Evolutionary conservation across 1,140 invertebrate species (phyloP), one percentile per base, ranked within the genome.

Genomic region (Halictus rubicundus): DNA sequence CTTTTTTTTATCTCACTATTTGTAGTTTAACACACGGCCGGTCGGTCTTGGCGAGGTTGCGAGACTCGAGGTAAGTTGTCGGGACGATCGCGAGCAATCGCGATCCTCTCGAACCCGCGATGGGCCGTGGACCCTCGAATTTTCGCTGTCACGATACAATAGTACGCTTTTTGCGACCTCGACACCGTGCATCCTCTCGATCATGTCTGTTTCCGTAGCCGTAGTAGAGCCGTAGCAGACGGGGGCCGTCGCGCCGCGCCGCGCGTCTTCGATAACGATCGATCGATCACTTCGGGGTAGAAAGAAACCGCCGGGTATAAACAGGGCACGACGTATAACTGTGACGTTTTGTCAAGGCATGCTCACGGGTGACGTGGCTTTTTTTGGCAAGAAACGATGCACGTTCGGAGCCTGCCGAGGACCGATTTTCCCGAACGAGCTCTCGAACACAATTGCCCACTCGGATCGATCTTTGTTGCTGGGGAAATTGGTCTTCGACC

Each of bases 1-100:
- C 68, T 91, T 87, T 84, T 88, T 86, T 89, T 88, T 89, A 72
- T 89, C 88, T 89, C 88, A 87, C 81, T 90, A 89, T 90, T 90
- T 91, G 85, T 91, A 90, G 89, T 91, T 88, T 83, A 90, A 90
- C 88, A 86, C 79, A 89, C 82, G 89, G 88, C 86, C 89, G 87
- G 65, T 88, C 86, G 88, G 82, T 83, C 85, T 78, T 83, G 84
- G 81, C 84, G 88, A 91, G 81, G 81, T 89, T 88, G 83, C 87
- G 81, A 90, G 86, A 84, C 80, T 87, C 77, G 88, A 91, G 89
- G 90, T 91, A 92, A 91, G 90, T 91, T 91, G 88, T 88, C 88
- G 87, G 87, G 78, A 86, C 87, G 82, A 71, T 78, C 54, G 70
- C 64, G 66, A 74, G 46, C 64, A 66, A 21, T 9, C 27, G 78